Percentiles rank a stretch among this genome's conserved stretches.
Evolutionary conservation across 92 coral and sea anemone genomes (phyloP).

Genomic region (Meandrina meandrites): DNA sequence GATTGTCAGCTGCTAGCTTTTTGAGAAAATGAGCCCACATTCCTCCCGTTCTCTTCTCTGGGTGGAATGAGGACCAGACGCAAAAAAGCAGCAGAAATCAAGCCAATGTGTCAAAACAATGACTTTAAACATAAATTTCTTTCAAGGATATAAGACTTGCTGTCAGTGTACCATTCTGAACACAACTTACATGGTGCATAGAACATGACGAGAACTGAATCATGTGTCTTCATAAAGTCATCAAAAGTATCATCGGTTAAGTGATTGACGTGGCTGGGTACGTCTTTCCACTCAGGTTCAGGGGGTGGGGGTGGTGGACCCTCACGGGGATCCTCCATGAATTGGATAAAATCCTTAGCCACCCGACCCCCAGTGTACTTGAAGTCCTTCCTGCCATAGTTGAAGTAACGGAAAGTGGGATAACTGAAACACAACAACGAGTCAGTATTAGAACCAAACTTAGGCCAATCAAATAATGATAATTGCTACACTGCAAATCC

Average conservation of each 20-base stretch:
- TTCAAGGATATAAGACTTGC: no score
- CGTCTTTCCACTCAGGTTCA: conserved; percentile 90
- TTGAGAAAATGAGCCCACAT: no score
- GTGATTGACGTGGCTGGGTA: conserved; percentile 86
- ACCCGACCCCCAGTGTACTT: conserved; percentile 89
- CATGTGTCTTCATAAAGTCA: conserved; percentile 66
- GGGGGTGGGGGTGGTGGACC: conserved; percentile 94
- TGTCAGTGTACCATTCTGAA: neutral
- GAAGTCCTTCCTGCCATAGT: conserved; percentile 94
- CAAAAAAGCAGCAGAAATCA: no score
- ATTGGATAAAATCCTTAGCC: conserved; percentile 87
- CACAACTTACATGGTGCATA: conserved; percentile 94
- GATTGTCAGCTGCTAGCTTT: no score
- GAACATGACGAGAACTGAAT: conserved; percentile 97
- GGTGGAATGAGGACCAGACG: no score
- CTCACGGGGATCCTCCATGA: conserved; percentile 94
- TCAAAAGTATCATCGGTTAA: conserved; percentile 82
- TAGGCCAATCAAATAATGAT: no score
- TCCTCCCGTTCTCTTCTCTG: no score
- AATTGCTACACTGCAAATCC: no score
- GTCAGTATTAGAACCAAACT: no score
- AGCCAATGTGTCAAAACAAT: neutral
- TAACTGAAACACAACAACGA: conserved; percentile 51
- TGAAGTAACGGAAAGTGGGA: conserved; percentile 92
- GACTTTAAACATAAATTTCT: no score